Conservation (phyloP, 2,888 invertebrate genomes). For the Lasioglossum morio region DNA sequence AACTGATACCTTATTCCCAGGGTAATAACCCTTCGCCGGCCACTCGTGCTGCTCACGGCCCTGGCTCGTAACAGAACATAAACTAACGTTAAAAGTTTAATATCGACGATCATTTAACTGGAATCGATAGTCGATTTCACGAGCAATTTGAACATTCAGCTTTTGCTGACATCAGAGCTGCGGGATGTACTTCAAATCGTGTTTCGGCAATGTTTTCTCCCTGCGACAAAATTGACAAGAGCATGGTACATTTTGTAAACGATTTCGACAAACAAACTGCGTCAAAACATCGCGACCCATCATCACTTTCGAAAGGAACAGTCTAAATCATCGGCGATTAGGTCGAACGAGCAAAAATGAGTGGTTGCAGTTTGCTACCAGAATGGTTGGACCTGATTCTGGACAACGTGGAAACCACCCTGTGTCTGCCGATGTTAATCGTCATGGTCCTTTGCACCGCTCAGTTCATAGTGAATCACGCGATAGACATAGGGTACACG, state of each 20-base stretch:
- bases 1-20: no score
- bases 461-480: conserved; percentile 77
- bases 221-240: conserved; percentile 55
- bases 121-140: conserved; percentile 34
- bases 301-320: neutral
- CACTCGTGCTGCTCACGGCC: no score
- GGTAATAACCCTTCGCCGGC: no score
- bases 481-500: conserved; percentile 67
- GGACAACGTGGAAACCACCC: conserved; percentile 77
- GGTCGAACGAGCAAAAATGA: conserved; percentile 64
- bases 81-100: neutral
- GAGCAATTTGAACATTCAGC: conserved; percentile 30
- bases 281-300: neutral
- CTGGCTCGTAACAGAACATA: no score
- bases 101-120: neutral
- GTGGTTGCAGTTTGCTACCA: conserved; percentile 73
- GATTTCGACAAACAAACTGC: conserved; percentile 11
- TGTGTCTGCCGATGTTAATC: conserved; percentile 79
- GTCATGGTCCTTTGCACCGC: conserved; percentile 77
- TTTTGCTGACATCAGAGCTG: conserved; percentile 12
- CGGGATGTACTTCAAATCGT: conserved; percentile 33
- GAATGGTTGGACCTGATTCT: conserved; percentile 75
- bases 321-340: neutral
- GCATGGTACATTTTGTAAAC: conserved; percentile 34
- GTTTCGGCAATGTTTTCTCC: conserved; percentile 48